Percentiles rank a stretch among this genome's conserved stretches.
phyloP scores from a whole-genome alignment of 2,797 vertebrate species.

The Micromesistius poutassou region DNA sequence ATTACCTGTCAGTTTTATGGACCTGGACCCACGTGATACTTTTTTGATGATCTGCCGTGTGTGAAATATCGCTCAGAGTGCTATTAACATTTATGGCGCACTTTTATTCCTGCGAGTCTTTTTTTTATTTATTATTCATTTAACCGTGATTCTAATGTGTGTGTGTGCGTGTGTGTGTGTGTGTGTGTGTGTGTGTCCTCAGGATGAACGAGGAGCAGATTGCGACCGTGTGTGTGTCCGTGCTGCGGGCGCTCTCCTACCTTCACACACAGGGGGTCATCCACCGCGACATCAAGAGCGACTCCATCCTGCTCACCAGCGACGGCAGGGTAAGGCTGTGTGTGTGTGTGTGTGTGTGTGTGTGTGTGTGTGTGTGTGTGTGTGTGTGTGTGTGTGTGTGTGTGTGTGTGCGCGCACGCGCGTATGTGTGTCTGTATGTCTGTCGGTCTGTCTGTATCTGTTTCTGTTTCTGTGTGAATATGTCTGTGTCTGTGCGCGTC shows the following conservation, averaged over 20 bases:
- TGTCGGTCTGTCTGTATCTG: too few species aligned
- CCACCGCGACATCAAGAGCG: constrained; percentile 97
- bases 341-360: background rate
- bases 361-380: too few species aligned
- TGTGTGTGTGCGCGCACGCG: too few species aligned
- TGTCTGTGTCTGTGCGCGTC: too few species aligned
- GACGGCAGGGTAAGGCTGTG: constrained; percentile 86
- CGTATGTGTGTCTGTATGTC: too few species aligned
- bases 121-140: background rate
- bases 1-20: too few species aligned
- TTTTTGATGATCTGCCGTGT: too few species aligned
- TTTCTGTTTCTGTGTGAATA: too few species aligned
- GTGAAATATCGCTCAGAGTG: too few species aligned
- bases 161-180: background rate
- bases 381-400: too few species aligned
- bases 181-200: constrained; percentile 33
- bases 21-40: too few species aligned
- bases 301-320: constrained; percentile 96
- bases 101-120: background rate
- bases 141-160: background rate
- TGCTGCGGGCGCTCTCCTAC: constrained; percentile 91
- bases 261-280: constrained; percentile 97
- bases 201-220: constrained; percentile 99
- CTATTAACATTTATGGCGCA: background rate
- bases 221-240: constrained; percentile 92